phyloP scores from a whole-genome alignment of 2,113 vertebrate genomes.

The Pangasianodon gigas region DNA sequence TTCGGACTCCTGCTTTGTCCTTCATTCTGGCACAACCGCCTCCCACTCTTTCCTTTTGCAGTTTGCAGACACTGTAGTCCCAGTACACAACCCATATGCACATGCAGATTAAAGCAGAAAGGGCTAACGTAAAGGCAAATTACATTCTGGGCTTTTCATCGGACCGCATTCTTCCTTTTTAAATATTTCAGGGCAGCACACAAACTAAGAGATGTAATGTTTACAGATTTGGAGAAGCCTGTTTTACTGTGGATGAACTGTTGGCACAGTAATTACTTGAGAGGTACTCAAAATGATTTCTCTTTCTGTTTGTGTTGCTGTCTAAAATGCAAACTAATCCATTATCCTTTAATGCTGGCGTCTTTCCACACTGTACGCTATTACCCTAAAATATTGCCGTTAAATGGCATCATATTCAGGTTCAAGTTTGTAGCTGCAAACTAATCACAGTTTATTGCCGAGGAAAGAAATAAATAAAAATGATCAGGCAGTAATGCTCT shows the following conservation, averaged over 20 bases:
- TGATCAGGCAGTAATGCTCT: background rate
- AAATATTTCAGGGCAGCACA: background rate
- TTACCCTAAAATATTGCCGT: slow-evolving; percentile 15
- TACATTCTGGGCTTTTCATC: background rate
- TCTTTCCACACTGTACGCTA: slow-evolving; percentile 14
- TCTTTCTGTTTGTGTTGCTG: slow-evolving; percentile 60
- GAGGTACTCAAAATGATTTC: slow-evolving; percentile 42
- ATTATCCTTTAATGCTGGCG: slow-evolving; percentile 48
- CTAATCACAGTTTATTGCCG: slow-evolving; percentile 9
- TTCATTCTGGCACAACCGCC: background rate
- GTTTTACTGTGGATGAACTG: background rate
- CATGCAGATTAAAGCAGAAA: slow-evolving; percentile 6
- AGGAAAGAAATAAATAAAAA: slow-evolving; percentile 16
- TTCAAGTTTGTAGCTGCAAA: background rate
- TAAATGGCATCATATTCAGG: slow-evolving; percentile 21
- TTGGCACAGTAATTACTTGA: slow-evolving; percentile 31
- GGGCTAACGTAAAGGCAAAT: background rate
- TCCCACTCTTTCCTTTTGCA: background rate
- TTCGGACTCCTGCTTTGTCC: slow-evolving; percentile 14
- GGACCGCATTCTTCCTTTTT: background rate
- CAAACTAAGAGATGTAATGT: background rate
- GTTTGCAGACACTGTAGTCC: background rate
- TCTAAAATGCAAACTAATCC: slow-evolving; percentile 61
- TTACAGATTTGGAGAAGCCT: background rate
- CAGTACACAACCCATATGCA: background rate